These are phyloP conservation scores for Chrysolina oricalcia DNA, from an alignment of 2,888 invertebrate genomes.

Conservation along the genomic window DNA sequence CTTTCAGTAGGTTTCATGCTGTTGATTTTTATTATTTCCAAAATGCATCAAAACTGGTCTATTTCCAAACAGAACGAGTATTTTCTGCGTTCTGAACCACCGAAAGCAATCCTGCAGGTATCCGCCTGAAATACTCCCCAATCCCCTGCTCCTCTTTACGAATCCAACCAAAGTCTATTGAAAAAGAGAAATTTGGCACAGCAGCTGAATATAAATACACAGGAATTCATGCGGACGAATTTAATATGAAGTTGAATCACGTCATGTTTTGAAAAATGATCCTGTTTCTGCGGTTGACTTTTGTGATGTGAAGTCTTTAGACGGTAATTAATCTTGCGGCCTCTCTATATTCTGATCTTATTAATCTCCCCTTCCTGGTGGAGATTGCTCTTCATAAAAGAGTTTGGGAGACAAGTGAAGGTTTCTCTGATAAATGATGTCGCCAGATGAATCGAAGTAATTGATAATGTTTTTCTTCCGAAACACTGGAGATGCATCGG, in stretches of 20 bases:
- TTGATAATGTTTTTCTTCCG: slow-evolving; percentile 14
- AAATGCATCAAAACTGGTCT: no score
- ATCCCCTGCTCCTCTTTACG: no score
- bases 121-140: no score
- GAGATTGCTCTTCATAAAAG: slow-evolving; percentile 18
- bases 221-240: slow-evolving; percentile 19
- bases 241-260: slow-evolving; percentile 16
- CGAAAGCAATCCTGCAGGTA: no score
- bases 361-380: slow-evolving; percentile 14
- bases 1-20: no score
- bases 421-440: slow-evolving; percentile 13
- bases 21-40: no score
- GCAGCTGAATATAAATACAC: slow-evolving; percentile 4
- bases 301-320: slow-evolving; percentile 16
- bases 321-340: slow-evolving; percentile 25
- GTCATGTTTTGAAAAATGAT: slow-evolving; percentile 30
- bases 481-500: slow-evolving; percentile 19
- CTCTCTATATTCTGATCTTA: slow-evolving; percentile 26
- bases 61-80: no score
- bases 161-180: neutral
- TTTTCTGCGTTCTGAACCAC: no score
- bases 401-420: slow-evolving; percentile 13
- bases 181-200: neutral
- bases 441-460: slow-evolving; percentile 18
- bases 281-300: slow-evolving; percentile 19